phyloP scores from a whole-genome alignment of 2,888 invertebrate genomes.

The Eurytoma californica region DNA sequence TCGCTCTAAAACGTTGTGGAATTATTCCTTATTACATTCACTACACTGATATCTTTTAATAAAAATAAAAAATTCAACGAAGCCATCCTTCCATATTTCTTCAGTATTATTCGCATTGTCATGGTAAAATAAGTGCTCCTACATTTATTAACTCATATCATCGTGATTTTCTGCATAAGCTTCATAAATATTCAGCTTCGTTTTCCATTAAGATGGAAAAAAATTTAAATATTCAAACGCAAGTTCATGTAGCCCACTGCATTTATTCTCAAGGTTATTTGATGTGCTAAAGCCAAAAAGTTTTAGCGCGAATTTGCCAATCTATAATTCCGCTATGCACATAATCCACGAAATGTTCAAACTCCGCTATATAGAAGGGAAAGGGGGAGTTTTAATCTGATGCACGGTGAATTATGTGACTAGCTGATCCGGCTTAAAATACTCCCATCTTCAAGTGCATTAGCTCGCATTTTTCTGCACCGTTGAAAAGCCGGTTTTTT shows the following conservation, averaged over 20 bases:
- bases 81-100: no score
- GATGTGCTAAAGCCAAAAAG: slow-evolving; percentile 12
- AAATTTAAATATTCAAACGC: no score
- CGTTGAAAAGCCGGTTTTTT: not conserved
- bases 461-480: slow-evolving; percentile 6
- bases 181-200: not conserved
- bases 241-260: not conserved
- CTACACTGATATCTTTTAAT: no score
- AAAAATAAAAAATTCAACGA: no score
- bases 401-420: slow-evolving; percentile 2
- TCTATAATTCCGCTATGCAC: not conserved
- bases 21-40: no score
- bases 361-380: not conserved
- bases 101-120: no score
- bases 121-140: no score
- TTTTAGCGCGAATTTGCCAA: slow-evolving; percentile 28
- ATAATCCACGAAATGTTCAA: slow-evolving; percentile 8
- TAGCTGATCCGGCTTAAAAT: slow-evolving; percentile 2
- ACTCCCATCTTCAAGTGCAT: not conserved
- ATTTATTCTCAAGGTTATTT: slow-evolving; percentile 20
- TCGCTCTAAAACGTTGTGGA: no score
- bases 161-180: no score
- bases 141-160: no score
- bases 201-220: not conserved
- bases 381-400: slow-evolving; percentile 7